Conservation (phyloP, 2,888 invertebrate genomes). For the Lycocerus yunnanus region DNA sequence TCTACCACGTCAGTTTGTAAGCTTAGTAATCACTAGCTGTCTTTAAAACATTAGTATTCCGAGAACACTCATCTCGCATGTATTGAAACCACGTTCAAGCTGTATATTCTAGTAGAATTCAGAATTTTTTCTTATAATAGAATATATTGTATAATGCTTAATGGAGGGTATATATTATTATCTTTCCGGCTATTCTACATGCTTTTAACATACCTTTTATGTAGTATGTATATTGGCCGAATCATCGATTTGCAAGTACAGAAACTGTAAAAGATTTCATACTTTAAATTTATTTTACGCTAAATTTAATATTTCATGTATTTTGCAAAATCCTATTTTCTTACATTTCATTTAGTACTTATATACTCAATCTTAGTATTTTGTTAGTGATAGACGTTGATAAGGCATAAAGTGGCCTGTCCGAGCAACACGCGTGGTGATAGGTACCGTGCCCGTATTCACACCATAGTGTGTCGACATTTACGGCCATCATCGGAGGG, state of each 20-base stretch:
- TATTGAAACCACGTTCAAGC: slow-evolving; percentile 19
- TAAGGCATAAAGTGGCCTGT: no score
- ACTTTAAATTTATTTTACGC: neutral
- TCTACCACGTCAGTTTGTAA: slow-evolving; percentile 5
- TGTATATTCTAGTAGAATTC: slow-evolving; percentile 20
- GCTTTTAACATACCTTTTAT: slow-evolving; percentile 21
- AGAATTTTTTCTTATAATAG: slow-evolving; percentile 21
- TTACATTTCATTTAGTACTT: no score
- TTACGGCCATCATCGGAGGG: no score
- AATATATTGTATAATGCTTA: slow-evolving; percentile 21
- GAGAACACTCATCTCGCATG: slow-evolving; percentile 10
- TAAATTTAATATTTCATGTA: neutral
- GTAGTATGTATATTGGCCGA: slow-evolving; percentile 9
- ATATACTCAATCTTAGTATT: no score
- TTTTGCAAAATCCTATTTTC: no score
- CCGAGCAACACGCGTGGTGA: no score
- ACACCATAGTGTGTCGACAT: no score
- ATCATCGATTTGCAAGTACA: neutral
- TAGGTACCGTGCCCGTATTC: no score
- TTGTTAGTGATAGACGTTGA: no score
- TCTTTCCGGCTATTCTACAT: slow-evolving; percentile 21
- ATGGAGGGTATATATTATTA: slow-evolving; percentile 25
- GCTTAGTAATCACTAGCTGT: slow-evolving; percentile 8
- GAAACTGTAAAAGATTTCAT: neutral
- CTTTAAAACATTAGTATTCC: slow-evolving; percentile 17